Evolutionary conservation across 2,888 invertebrate species (phyloP), one percentile per base, ranked within the genome.

Genomic region (Drosophila antonietae): DNA sequence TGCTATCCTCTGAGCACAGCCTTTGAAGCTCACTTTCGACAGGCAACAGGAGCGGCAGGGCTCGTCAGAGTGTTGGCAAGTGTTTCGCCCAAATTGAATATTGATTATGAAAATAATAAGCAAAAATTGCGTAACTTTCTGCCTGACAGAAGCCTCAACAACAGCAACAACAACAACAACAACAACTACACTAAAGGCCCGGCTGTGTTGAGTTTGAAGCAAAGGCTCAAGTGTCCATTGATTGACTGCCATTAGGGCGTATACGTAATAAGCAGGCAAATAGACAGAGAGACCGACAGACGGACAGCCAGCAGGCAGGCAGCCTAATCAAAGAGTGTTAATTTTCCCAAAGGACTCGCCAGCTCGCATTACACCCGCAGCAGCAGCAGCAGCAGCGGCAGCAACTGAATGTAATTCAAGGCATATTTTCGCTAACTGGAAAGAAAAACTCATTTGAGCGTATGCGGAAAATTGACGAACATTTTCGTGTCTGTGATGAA

Each of bases 31-130:
- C 66, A 76, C 70, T 83, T 83, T 55, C 55, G 41, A 41, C 62
- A 66, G 51, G 56, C 61, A 67, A 59, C 60, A 67, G 41, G 51
- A 68, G 56, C 61, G 52, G 63, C 62, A 41, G 62, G 58, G 37
- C 68, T 69, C 28, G 75, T 75, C 77, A 28, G 78, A 67, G 53
- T 23, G 53, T 78, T 78, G 89, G 71, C 83, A 88, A 83, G 87
- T 88, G 89, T 83, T 88, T 88, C 69, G 83, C 67, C 87, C 81
- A 87, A 87, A 90, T 90, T 90, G 86, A 87, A 87, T 90, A 90
- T 87, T 87, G 86, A 90, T 87, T 87, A 89, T 90, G 90, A 90
- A 90, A 88, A 89, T 90, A 90, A 90, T 87, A 90, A 90, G 89
- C 90, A 88, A 87, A 87, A 84, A 89, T 89, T 89, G 84, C 85